Conservation (phyloP, 2,888 invertebrate genomes). For the Synanthedon tipuliformis region DNA sequence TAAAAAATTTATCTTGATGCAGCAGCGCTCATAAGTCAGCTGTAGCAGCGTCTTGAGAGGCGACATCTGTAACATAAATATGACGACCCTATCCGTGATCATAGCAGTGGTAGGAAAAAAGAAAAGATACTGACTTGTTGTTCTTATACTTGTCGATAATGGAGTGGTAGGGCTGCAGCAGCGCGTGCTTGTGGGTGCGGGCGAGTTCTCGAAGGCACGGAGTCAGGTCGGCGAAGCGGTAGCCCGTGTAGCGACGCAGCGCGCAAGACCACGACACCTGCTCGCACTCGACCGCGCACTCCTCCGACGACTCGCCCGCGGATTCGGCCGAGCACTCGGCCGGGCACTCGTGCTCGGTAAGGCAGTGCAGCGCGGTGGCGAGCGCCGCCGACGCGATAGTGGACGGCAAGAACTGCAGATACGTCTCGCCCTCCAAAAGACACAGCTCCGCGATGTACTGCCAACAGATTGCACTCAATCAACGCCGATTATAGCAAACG, state of each 20-base stretch:
- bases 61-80: no score
- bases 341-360: slow-evolving; percentile 27
- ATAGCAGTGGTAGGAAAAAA: no score
- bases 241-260: slow-evolving; percentile 76
- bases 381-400: slow-evolving; percentile 83
- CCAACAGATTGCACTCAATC: no score
- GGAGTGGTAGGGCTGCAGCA: slow-evolving; percentile 80
- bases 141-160: slow-evolving; percentile 90
- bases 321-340: slow-evolving; percentile 8
- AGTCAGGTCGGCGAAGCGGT: slow-evolving; percentile 72
- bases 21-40: no score
- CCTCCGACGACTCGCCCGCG: background rate
- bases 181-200: slow-evolving; percentile 76
- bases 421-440: slow-evolving; percentile 88
- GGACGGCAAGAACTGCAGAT: slow-evolving; percentile 84
- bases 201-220: slow-evolving; percentile 77
- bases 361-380: slow-evolving; percentile 82
- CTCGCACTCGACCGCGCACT: slow-evolving; percentile 18
- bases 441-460: slow-evolving; percentile 88
- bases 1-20: no score
- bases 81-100: no score
- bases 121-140: slow-evolving; percentile 69
- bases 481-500: no score
- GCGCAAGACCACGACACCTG: slow-evolving; percentile 74
- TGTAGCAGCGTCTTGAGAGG: no score